Evolutionary conservation across 2,113 vertebrate genomes (phyloP).

Genomic region (Caracal caracal): DNA sequence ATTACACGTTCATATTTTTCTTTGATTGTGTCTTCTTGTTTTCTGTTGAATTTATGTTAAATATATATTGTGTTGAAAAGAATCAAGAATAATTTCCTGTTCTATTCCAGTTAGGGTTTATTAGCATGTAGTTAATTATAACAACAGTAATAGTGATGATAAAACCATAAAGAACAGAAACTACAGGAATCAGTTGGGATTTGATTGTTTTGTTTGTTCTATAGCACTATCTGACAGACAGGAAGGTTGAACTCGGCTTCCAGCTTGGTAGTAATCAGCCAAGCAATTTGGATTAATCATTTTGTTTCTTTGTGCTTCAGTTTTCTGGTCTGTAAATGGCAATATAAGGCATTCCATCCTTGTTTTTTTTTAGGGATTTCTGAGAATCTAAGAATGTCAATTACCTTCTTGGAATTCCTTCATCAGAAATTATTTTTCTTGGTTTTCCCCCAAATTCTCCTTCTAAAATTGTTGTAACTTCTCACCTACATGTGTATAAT

Average conservation of each 20-base stretch:
- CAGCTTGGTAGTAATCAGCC: background rate
- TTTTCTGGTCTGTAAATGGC: background rate
- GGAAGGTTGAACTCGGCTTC: background rate
- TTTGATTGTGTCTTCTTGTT: background rate
- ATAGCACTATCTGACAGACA: accelerated
- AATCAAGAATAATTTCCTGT: background rate
- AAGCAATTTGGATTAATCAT: background rate
- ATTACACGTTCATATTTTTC: background rate
- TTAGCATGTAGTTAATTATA: conserved; percentile 20
- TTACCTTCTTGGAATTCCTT: background rate
- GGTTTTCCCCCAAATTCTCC: background rate
- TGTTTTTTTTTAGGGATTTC: background rate
- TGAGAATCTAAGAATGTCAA: background rate
- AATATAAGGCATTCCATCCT: background rate
- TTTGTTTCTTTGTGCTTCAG: background rate
- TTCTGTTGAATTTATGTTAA: background rate
- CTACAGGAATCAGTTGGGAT: background rate
- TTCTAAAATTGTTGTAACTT: background rate
- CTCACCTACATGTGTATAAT: background rate
- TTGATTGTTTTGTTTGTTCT: background rate
- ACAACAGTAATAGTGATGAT: background rate
- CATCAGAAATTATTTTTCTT: background rate
- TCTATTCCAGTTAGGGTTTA: conserved; percentile 2
- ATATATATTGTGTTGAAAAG: background rate
- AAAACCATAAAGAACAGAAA: background rate